Conservation (phyloP, 2,113 vertebrate species). For the Rhinolophus ferrumequinum region DNA sequence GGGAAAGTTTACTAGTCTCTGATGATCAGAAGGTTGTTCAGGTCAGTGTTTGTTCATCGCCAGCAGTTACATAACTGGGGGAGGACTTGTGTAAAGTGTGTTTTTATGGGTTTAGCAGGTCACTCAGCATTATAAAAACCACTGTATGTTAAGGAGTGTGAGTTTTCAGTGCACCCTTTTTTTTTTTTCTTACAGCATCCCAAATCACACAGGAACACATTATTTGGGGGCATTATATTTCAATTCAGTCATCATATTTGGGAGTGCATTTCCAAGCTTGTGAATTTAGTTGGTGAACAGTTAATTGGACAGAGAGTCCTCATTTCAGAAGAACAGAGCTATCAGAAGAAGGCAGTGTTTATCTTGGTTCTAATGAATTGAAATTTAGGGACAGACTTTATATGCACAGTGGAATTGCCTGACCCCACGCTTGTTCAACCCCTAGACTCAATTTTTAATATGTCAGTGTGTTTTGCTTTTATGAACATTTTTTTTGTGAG, state of each 20-base stretch:
- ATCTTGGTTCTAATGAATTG: neutral
- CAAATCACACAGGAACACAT: neutral
- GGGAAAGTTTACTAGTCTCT: slow-evolving; percentile 72
- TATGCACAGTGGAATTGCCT: neutral
- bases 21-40: slow-evolving; percentile 45
- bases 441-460: slow-evolving; percentile 29
- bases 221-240: neutral
- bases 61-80: neutral
- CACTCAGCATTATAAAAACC: neutral
- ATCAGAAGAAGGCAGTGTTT: neutral
- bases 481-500: neutral
- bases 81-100: neutral
- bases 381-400: slow-evolving; percentile 36
- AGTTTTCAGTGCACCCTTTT: slow-evolving; percentile 13
- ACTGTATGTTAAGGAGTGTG: neutral
- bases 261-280: neutral
- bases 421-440: neutral
- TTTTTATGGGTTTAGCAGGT: neutral
- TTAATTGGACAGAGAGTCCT: neutral
- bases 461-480: neutral
- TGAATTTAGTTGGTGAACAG: neutral
- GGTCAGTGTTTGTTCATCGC: neutral
- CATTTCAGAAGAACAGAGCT: neutral
- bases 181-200: neutral
- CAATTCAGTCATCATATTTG: neutral